Base-by-base conservation (phyloP, 2,888 invertebrate species). In the Callimorpha dominula region DNA sequence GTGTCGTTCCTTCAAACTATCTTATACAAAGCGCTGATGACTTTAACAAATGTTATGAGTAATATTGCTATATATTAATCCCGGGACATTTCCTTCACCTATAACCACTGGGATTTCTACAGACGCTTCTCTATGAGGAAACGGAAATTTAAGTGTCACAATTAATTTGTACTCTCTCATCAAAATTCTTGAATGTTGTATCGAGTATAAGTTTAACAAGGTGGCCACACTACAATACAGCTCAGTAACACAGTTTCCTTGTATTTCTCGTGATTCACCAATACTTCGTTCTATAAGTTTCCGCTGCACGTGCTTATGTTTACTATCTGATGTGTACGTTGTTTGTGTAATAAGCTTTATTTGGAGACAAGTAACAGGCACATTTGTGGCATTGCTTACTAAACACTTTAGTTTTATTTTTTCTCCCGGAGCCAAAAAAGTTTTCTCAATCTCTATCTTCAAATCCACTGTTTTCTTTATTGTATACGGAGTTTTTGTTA, bases 71-170 rank as follows among this genome's bases (percentile, higher is more conserved):
- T 67, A 67, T 5, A n/a, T 31, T n/a, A n/a, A 17, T 42, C 12
- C 54, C 4, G 65, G 65, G 3, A 50, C 31, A 40, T 65, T 50
- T 17, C 31, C 11, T 65, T 65, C 78, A n/a, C 87, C 87, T 63
- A 88, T 82, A 4, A 85, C 84, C 50, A 89, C 78, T 52, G 87
- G 88, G 12, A 87, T 73, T 46, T 86, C 82, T 0, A 77, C 68
- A 11, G 74, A 72, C 5, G 79, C 69, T 74, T 87, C 85, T 6
- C 73, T 68, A 54, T 87, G 73, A 7, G 85, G 88, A 11, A 85
- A 68, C 0, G 89, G 89, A 4, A 89, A 63, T 65, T 73, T 72
- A 0, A 82, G 62, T 0, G 85, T 86, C 3, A 88, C 78, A 76
- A 63, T 83, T 0, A 89, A 71, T 65, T 65, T 77, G 40, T 82